Conservation (phyloP, 2,888 invertebrate genomes). For the Julus scanicus region DNA sequence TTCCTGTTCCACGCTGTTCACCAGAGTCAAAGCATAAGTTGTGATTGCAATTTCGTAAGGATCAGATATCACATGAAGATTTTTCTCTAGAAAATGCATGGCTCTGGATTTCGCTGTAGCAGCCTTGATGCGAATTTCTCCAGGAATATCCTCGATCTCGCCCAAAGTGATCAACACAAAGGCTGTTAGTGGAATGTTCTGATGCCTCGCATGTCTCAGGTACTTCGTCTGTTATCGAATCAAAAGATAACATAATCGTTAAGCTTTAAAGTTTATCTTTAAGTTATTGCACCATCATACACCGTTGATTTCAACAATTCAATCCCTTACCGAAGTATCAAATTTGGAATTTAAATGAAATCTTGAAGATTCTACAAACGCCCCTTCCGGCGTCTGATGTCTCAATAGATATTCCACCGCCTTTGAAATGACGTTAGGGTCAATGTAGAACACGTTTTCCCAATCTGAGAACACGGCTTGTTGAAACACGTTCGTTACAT, state of each 20-base stretch:
- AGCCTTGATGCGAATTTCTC: conserved; percentile 63
- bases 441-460: conserved; percentile 70
- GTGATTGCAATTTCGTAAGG: conserved; percentile 69
- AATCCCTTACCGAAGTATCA: conserved; percentile 51
- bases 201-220: not conserved
- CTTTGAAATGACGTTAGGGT: conserved; percentile 66
- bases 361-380: conserved; percentile 62
- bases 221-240: not conserved
- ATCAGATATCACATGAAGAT: conserved; percentile 64
- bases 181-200: conserved; percentile 69
- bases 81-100: conserved; percentile 64
- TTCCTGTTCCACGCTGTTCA: conserved; percentile 66
- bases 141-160: conserved; percentile 65
- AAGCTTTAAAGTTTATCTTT: too few relatives aligned
- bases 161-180: conserved; percentile 69
- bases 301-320: too few relatives aligned
- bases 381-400: conserved; percentile 64
- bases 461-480: conserved; percentile 70
- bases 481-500: conserved; percentile 68
- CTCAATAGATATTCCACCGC: conserved; percentile 65
- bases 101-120: conserved; percentile 63
- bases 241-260: too few relatives aligned
- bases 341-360: conserved; percentile 59
- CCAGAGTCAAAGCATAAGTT: conserved; percentile 68
- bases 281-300: too few relatives aligned